These are phyloP conservation scores for Acronicta alni DNA, from an alignment of 2,888 invertebrate genomes.

Conservation along the genomic window DNA sequence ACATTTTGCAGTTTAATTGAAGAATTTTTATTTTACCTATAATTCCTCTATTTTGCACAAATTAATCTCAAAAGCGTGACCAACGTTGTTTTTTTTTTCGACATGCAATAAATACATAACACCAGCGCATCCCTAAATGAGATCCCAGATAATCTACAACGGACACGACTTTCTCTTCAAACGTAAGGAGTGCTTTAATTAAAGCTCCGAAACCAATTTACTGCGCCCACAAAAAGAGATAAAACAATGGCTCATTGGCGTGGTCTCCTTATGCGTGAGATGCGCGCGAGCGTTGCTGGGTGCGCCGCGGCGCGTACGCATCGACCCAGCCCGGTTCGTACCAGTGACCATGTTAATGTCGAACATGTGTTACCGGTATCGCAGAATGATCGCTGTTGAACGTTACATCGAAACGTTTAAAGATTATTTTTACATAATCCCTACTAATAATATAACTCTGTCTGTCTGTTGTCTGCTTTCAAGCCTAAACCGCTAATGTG, in stretches of 20 bases:
- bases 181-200: slow-evolving; percentile 2
- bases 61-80: no score
- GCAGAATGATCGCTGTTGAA: slow-evolving; percentile 35
- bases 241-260: slow-evolving; percentile 33
- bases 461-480: no score
- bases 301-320: slow-evolving; percentile 26
- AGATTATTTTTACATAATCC: slow-evolving; percentile 14
- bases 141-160: neutral
- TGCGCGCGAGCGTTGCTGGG: slow-evolving; percentile 14
- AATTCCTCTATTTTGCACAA: no score
- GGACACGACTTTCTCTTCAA: neutral
- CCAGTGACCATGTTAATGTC: slow-evolving; percentile 30
- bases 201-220: slow-evolving; percentile 9
- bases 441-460: neutral
- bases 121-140: neutral
- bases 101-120: no score
- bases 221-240: slow-evolving; percentile 18
- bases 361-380: slow-evolving; percentile 49
- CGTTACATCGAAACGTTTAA: slow-evolving; percentile 25
- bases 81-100: no score
- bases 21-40: no score
- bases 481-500: no score
- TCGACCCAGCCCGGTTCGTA: slow-evolving; percentile 27
- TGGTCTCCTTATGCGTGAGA: slow-evolving; percentile 20
- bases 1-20: no score